Base-by-base conservation (phyloP, 2,888 invertebrate genomes). In the Ectemnius cavifrons region DNA sequence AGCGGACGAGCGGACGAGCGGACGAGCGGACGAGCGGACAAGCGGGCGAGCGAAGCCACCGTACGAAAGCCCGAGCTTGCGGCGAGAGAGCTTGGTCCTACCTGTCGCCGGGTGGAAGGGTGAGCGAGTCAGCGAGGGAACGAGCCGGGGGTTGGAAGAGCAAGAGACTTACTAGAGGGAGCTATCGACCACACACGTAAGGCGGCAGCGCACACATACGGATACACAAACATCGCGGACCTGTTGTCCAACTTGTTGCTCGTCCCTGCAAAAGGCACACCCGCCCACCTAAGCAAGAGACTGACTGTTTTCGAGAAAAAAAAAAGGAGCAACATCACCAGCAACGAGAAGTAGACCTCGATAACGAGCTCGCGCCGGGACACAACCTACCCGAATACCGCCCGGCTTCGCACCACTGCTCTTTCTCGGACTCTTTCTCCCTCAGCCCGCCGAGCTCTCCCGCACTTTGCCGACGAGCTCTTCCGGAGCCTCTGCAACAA, bases 161-260 rank as follows among this genome's bases (percentile, higher is more conserved):
- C 64, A 72, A 62, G 56, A 60, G 47, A 71, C 71, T 70, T 69
- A 70, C 65, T 73, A 77, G 84, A 82, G 82, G 83, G 84, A 83
- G 84, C 85, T 85, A 87, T 86, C 87, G 87, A 85, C 84, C 83
- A 85, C 82, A 82, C 83, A 79, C 81, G 82, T 83, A 83, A 81
- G 84, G 80, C 82, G 81, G 75, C 76, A 80, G 78, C 83, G 83
- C 83, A 73, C 78, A 75, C 81, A 77, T 79, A 85, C 80, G 78
- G 80, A 81, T 77, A 83, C 80, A 80, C 80, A 81, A 77, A 84
- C 83, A 80, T 82, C 85, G 85, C 87, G 88, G 89, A 90, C 90
- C 90, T 90, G 90, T 90, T 90, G 90, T 90, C 90, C 89, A 89
- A 91, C 91, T 91, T 90, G 91, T 91, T 91, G 90, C 90, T 89